phyloP scores from a whole-genome alignment of 2,113 vertebrate species.

The Dinomys branickii region DNA sequence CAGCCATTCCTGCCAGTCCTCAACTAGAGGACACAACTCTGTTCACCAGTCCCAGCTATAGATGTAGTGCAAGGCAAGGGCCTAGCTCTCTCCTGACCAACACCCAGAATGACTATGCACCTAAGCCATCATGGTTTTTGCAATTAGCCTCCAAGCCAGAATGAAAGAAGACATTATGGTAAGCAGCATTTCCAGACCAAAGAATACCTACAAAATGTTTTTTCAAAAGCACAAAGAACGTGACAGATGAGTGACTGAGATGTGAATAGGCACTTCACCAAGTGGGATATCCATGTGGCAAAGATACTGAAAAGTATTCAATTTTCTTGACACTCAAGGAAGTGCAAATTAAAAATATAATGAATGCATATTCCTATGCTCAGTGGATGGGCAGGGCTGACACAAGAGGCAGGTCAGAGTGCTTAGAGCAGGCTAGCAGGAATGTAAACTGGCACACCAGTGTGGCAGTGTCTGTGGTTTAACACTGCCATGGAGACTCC shows the following conservation, averaged over 20 bases:
- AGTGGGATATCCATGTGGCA: background rate
- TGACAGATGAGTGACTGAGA: too few relatives aligned
- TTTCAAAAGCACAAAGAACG: background rate
- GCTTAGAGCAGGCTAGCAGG: background rate
- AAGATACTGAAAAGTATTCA: background rate
- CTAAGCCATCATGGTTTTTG: background rate
- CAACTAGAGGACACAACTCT: background rate
- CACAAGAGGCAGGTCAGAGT: background rate
- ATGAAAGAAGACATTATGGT: fast-evolving
- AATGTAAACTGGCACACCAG: too few relatives aligned
- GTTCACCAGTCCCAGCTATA: background rate
- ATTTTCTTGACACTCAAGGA: background rate
- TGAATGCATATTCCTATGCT: too few relatives aligned
- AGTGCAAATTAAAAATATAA: background rate
- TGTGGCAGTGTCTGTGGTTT: background rate
- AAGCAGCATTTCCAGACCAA: background rate
- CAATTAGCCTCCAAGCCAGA: too few relatives aligned
- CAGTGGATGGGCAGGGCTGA: background rate
- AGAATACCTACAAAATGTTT: background rate
- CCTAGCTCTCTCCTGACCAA: background rate
- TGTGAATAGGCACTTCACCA: background rate
- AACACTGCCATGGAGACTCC: background rate
- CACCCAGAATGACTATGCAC: background rate
- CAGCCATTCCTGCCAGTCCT: background rate
- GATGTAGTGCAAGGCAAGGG: background rate